Base-by-base conservation (phyloP, 2,888 invertebrate species). In the Lepidocyrtoides sp. region DNA sequence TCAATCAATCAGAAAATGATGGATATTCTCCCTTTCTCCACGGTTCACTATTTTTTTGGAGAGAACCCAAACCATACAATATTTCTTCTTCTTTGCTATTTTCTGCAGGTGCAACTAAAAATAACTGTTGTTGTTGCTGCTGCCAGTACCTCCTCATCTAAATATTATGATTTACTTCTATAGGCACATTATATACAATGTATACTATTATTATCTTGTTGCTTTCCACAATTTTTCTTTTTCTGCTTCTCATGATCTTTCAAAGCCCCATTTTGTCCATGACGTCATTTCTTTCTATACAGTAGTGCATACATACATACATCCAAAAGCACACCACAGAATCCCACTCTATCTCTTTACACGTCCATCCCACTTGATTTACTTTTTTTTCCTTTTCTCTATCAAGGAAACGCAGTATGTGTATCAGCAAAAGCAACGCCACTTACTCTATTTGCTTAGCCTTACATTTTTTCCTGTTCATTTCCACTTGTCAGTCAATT, bases 1-100 rank as follows among this genome's bases (percentile, higher is more conserved):
- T 90, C 92, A 92, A 92, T 92, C 92, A 93, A 92, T 93, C 90
- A 93, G 86, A 32, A 77, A 89, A 83, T 90, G 92, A 92, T 92
- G 89, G 91, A 92, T 91, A 60, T 79, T 84, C 57, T 54, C 36
- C 26, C 57, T 60, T 23, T 26, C 14, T 60, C 23, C 26, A 4
- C 7, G 4, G 2, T 51, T 14, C 51, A 12, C 14, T 51, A 51
- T 17, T 54, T 20, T 44, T n/a, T n/a, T n/a, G 51, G 17, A 51
- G 14, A 51, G 17, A 51, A n/a, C 51, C 51, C 2, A 7, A 41
- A 41, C n/a, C n/a, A 41, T 41, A 48, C 2, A 48, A 51, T 17
- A 51, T 1, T 5, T 17, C 51, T 10, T 17, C 17, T 51, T 17
- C n/a, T n/a, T n/a, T n/a, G n/a, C n/a, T 51, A 2, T 51, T 2